phyloP scores from a whole-genome alignment of 2,797 vertebrate species.

The Pipistrellus nathusii region DNA sequence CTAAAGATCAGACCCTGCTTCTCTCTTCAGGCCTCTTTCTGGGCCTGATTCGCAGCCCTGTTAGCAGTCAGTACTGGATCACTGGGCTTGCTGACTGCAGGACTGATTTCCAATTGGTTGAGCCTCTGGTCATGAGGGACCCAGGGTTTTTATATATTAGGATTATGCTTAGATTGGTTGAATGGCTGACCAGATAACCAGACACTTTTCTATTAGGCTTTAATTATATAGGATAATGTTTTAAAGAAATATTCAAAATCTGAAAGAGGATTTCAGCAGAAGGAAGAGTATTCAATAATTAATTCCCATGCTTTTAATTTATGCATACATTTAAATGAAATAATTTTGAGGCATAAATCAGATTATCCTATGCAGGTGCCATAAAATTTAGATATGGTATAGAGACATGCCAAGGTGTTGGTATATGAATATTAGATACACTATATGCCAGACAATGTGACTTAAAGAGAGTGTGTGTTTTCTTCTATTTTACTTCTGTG shows the following conservation, averaged over 20 bases:
- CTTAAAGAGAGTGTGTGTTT: neutral
- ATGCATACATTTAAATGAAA: constrained; percentile 61
- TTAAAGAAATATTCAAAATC: constrained; percentile 70
- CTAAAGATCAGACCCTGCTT: no score
- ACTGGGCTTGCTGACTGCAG: no score
- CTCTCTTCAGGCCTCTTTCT: no score
- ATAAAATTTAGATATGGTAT: constrained; percentile 63
- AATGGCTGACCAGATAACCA: no score
- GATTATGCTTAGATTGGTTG: no score
- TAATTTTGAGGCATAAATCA: constrained; percentile 61
- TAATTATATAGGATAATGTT: neutral
- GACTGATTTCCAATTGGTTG: no score
- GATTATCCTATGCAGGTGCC: constrained; percentile 49
- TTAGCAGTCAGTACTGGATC: no score
- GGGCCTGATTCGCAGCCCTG: no score
- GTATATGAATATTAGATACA: neutral
- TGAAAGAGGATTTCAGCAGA: constrained; percentile 76
- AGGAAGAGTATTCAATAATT: constrained; percentile 68
- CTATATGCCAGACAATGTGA: neutral
- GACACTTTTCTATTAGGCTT: no score
- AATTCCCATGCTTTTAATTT: constrained; percentile 73
- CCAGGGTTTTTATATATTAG: no score
- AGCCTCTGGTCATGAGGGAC: no score
- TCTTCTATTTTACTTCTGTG: neutral
- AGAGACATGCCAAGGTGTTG: constrained; percentile 23